A percentile compares a stretch with the other conserved stretches of the same genome.
Conservation (phyloP, 2,113 vertebrate genomes). For the Rhadina sibilatrix region DNA sequence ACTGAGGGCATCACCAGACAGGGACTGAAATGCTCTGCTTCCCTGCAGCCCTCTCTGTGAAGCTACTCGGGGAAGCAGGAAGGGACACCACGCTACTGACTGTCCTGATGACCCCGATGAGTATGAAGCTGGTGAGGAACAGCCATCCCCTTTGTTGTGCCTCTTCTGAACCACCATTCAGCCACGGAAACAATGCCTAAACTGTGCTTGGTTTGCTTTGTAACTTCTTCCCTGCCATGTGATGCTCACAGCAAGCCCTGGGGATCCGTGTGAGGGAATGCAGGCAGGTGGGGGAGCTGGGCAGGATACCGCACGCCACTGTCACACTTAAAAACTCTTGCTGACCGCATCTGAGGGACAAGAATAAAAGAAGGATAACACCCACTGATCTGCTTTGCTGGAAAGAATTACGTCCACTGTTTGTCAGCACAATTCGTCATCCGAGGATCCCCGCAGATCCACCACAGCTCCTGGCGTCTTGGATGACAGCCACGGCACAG, state of each 20-base stretch:
- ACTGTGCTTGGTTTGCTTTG: background rate
- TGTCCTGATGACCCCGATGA: background rate
- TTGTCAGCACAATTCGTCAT: background rate
- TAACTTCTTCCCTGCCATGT: background rate
- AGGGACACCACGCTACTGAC: background rate
- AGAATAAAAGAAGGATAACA: background rate
- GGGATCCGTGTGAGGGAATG: fast-evolving
- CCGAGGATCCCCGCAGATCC: background rate
- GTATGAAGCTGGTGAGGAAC: background rate
- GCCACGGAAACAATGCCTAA: background rate
- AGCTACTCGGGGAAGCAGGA: background rate
- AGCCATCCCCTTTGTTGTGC: background rate
- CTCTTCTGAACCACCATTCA: background rate
- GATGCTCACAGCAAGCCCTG: background rate
- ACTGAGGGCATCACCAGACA: fast-evolving
- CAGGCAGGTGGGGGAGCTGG: background rate
- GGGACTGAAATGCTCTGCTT: background rate
- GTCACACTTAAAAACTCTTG: background rate
- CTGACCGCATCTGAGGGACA: background rate
- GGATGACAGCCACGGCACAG: background rate
- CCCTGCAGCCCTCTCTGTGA: background rate
- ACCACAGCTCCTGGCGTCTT: background rate
- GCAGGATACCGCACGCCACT: fast-evolving
- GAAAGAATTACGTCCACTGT: background rate
- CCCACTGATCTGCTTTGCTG: background rate